Percentiles rank a stretch among this genome's conserved stretches.
Conservation (phyloP, 2,113 vertebrate species). For the Hippocampus zosterae region DNA sequence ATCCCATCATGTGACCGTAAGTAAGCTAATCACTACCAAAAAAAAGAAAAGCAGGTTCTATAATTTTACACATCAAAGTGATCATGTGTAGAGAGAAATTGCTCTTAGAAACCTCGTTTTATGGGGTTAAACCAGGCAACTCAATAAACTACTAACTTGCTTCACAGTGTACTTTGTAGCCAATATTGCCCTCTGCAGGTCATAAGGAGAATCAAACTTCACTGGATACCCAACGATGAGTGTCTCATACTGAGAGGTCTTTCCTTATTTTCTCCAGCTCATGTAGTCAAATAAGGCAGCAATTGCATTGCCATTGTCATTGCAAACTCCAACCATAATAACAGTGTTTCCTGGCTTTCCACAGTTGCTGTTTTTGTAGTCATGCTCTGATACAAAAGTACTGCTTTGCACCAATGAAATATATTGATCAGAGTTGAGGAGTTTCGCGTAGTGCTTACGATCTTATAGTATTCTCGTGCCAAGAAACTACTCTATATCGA, state of each 20-base stretch:
- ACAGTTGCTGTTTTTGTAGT: too few relatives aligned
- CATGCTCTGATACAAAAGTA: too few relatives aligned
- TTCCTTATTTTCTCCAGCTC: background rate
- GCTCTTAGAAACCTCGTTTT: background rate
- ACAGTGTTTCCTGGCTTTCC: too few relatives aligned
- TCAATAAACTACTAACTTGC: slow-evolving; percentile 1
- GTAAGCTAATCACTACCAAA: background rate
- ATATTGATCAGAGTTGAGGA: too few relatives aligned
- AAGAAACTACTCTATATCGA: too few relatives aligned
- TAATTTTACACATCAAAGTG: background rate
- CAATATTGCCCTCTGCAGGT: slow-evolving; percentile 69
- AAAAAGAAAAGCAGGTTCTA: background rate
- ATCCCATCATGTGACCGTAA: background rate
- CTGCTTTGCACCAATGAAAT: too few relatives aligned
- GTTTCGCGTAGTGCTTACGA: too few relatives aligned
- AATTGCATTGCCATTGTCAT: too few relatives aligned
- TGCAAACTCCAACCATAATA: too few relatives aligned
- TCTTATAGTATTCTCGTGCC: too few relatives aligned
- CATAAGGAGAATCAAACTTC: background rate
- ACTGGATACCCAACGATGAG: background rate
- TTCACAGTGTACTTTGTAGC: slow-evolving; percentile 14
- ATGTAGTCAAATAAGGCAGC: background rate
- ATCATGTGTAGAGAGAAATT: too few relatives aligned
- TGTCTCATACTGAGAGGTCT: background rate
- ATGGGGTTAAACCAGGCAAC: background rate